phyloP scores from a whole-genome alignment of 2,113 vertebrate species.

The Nycticryphes semicollaris region DNA sequence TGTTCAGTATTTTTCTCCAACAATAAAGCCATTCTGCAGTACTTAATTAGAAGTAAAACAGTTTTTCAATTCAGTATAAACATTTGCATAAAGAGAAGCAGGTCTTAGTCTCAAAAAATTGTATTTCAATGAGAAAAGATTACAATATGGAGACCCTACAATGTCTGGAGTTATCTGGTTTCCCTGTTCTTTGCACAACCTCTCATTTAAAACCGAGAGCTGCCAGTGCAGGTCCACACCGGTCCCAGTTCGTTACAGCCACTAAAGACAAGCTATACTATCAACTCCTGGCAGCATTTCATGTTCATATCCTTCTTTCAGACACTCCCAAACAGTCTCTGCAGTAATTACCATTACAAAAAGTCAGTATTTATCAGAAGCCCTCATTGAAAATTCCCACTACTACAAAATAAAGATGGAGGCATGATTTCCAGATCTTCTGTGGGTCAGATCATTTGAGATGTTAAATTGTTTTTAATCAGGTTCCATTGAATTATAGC shows the following conservation, averaged over 20 bases:
- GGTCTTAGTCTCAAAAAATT: not conserved
- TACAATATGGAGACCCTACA: not conserved
- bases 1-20: not conserved
- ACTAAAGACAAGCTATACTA: not conserved
- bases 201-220: not conserved
- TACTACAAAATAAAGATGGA: not conserved
- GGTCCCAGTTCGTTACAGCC: not conserved
- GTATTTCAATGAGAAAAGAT: not conserved
- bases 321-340: not conserved
- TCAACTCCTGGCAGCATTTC: not conserved
- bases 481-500: not conserved
- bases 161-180: not conserved
- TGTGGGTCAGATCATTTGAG: not conserved
- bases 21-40: not conserved
- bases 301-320: not conserved
- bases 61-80: not conserved
- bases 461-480: not conserved
- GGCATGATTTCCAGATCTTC: not conserved
- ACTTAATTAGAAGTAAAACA: not conserved
- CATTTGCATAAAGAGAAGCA: not conserved
- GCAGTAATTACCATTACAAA: not conserved
- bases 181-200: rapidly evolving
- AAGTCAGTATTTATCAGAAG: not conserved
- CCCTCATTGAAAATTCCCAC: not conserved
- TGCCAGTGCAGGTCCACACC: not conserved